Percentiles rank a stretch among this genome's conserved stretches.
These are phyloP conservation scores for Eidolon helvum DNA, from an alignment of 2,113 vertebrate species.

Conservation along the genomic window DNA sequence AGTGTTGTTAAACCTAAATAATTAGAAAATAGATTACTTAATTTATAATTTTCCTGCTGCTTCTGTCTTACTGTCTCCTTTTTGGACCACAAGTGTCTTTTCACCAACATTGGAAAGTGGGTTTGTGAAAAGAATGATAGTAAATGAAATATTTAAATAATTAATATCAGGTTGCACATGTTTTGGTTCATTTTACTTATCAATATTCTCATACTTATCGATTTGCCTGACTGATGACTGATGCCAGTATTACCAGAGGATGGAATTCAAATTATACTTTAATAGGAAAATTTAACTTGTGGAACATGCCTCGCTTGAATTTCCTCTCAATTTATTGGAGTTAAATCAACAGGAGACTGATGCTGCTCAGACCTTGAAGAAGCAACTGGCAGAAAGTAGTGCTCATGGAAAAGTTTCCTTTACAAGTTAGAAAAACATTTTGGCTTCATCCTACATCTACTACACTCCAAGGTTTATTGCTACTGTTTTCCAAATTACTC, in stretches of 20 bases:
- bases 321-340: conserved; percentile 25
- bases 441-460: conserved; percentile 42
- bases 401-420: conserved; percentile 66
- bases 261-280: not conserved
- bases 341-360: not conserved
- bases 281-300: not conserved
- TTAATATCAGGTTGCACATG: not conserved
- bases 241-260: not conserved
- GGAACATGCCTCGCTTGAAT: not conserved
- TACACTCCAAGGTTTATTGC: conserved; percentile 49
- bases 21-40: not conserved
- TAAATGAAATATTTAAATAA: not conserved
- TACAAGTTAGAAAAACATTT: conserved; percentile 66
- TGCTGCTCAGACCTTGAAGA: not conserved
- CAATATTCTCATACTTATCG: not conserved
- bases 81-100: not conserved
- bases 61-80: not conserved
- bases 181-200: not conserved
- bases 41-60: not conserved
- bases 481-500: conserved; percentile 76
- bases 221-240: not conserved
- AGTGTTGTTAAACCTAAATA: not conserved
- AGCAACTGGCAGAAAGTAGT: conserved; percentile 30
- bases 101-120: not conserved
- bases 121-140: not conserved